Percentiles rank a stretch among this genome's conserved stretches.
phyloP scores from a whole-genome alignment of 2,888 invertebrate genomes.

The Allygus modestus region DNA sequence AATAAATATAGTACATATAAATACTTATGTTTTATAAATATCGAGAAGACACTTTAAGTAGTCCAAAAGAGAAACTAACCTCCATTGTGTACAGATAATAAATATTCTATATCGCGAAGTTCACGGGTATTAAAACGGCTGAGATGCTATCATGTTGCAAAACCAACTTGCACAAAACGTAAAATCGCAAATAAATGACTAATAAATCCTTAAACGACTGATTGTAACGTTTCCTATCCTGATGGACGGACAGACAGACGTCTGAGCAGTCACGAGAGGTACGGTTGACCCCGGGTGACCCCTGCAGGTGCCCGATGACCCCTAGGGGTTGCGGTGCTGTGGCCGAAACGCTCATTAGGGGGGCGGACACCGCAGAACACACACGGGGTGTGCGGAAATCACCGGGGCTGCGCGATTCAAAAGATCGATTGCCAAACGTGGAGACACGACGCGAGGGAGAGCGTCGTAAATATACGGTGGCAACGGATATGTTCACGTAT shows the following conservation, averaged over 20 bases:
- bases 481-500: constrained; percentile 2
- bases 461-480: constrained; percentile 25
- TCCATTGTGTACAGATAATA: not conserved
- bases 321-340: not conserved
- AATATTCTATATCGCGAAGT: not conserved
- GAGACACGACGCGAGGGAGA: constrained; percentile 19
- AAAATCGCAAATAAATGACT: constrained; percentile 9
- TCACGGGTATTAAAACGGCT: constrained; percentile 1
- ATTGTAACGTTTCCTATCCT: constrained; percentile 41
- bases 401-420: constrained; percentile 10
- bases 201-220: constrained; percentile 28
- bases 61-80: constrained; percentile 10
- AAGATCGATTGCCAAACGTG: constrained; percentile 34
- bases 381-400: constrained; percentile 38
- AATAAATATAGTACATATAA: no score
- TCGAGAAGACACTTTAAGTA: no score
- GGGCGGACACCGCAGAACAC: constrained; percentile 25
- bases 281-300: constrained; percentile 32
- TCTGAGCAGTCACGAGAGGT: constrained; percentile 18
- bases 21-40: no score
- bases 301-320: constrained; percentile 7
- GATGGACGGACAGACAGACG: constrained; percentile 2
- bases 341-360: not conserved
- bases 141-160: constrained; percentile 25
- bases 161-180: not conserved